These are phyloP conservation scores for Aromia moschata DNA, from an alignment of 2,888 invertebrate species.

Conservation along the genomic window DNA sequence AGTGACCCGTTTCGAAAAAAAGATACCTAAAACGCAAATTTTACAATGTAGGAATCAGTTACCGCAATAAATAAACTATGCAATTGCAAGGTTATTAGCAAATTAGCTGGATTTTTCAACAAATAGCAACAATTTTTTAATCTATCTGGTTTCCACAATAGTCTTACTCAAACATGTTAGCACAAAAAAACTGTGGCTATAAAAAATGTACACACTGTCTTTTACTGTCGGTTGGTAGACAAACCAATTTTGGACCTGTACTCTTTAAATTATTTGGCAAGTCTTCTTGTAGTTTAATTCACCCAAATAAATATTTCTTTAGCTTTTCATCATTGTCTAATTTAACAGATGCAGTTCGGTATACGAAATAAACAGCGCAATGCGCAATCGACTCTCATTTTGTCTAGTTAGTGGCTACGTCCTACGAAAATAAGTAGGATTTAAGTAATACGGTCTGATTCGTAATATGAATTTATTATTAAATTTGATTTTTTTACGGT, in stretches of 20 bases:
- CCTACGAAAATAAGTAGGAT: too few relatives aligned
- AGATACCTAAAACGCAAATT: not conserved
- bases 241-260: not conserved
- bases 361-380: too few relatives aligned
- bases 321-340: too few relatives aligned
- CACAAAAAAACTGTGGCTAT: not conserved
- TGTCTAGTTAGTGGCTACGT: too few relatives aligned
- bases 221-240: not conserved
- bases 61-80: not conserved
- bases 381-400: too few relatives aligned
- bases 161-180: not conserved
- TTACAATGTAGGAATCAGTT: not conserved
- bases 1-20: not conserved
- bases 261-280: not conserved
- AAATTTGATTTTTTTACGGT: too few relatives aligned
- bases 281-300: not conserved
- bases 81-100: not conserved
- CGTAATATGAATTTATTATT: too few relatives aligned
- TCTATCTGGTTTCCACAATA: not conserved
- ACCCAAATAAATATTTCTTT: not conserved
- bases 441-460: too few relatives aligned
- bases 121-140: not conserved
- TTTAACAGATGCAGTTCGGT: too few relatives aligned
- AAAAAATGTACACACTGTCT: not conserved
- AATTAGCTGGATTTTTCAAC: not conserved